phyloP scores from a whole-genome alignment of 2,888 invertebrate species.

The Onchidella celtica region DNA sequence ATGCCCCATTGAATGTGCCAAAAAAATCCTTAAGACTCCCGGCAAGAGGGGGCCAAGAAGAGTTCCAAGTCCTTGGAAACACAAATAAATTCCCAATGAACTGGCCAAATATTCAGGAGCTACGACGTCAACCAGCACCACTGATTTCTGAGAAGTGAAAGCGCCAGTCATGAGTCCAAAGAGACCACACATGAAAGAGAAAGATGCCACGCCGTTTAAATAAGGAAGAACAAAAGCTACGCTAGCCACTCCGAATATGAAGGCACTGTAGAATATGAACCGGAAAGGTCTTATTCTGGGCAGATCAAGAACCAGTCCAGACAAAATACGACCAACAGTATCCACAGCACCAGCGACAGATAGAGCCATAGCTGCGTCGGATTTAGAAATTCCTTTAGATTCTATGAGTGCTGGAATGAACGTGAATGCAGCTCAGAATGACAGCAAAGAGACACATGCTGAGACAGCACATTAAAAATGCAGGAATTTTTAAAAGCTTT shows the following conservation, averaged over 20 bases:
- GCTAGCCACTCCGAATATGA: constrained; percentile 59
- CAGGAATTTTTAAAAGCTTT: constrained; percentile 49
- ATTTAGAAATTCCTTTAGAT: constrained; percentile 58
- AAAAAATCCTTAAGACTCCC: constrained; percentile 58
- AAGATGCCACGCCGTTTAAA: constrained; percentile 53
- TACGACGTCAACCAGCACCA: constrained; percentile 70
- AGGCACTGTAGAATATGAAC: constrained; percentile 60
- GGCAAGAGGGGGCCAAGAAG: constrained; percentile 69
- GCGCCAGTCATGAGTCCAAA: constrained; percentile 68
- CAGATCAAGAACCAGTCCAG: constrained; percentile 64
- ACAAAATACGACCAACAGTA: constrained; percentile 59
- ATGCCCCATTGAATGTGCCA: constrained; percentile 52
- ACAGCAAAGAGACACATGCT: constrained; percentile 50
- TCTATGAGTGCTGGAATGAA: constrained; percentile 68
- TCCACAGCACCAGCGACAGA: constrained; percentile 68
- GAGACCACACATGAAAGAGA: constrained; percentile 57
- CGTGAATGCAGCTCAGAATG: constrained; percentile 62
- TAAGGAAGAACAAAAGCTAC: constrained; percentile 24
- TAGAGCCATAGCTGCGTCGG: constrained; percentile 63
- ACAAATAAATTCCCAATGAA: constrained; percentile 67
- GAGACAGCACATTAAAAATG: constrained; percentile 55
- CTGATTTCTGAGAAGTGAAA: constrained; percentile 72
- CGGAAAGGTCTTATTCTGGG: constrained; percentile 61
- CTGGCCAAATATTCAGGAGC: constrained; percentile 68
- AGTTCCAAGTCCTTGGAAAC: constrained; percentile 71